These are phyloP conservation scores for Octomys mimax DNA, from an alignment of 2,797 vertebrate species.

Conservation along the genomic window DNA sequence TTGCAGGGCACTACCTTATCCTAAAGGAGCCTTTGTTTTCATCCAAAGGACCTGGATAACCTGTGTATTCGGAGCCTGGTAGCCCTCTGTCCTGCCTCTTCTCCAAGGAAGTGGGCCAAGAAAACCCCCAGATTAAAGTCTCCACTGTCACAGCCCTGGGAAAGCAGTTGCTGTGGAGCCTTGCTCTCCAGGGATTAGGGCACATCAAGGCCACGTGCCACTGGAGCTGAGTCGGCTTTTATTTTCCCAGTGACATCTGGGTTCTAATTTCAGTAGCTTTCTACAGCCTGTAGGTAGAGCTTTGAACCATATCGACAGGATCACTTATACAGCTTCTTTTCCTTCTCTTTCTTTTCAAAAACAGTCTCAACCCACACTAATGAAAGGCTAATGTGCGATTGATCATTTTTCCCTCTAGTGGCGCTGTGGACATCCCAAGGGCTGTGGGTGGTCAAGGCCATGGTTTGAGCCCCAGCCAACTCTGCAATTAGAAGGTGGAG, in stretches of 20 bases:
- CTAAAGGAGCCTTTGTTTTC: neutral
- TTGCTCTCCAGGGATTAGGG: neutral
- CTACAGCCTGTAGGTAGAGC: neutral
- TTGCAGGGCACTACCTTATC: neutral
- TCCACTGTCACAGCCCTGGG: neutral
- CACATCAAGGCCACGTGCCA: fast-evolving
- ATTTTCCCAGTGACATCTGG: neutral
- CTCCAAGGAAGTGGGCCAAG: too few species aligned
- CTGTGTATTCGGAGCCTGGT: neutral
- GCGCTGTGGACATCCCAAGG: conserved; percentile 75
- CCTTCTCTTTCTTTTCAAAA: conserved; percentile 1
- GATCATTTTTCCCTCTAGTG: conserved; percentile 69
- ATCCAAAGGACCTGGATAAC: neutral
- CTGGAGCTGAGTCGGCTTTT: fast-evolving
- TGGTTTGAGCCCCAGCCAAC: conserved; percentile 86
- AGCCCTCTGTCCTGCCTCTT: neutral
- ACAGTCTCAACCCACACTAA: conserved; percentile 77
- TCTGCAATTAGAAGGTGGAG: conserved; percentile 89
- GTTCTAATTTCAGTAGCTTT: neutral
- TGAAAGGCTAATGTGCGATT: conserved; percentile 83
- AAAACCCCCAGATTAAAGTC: neutral
- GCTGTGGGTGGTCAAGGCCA: conserved; percentile 80
- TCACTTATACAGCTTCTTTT: conserved; percentile 74
- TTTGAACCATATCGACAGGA: neutral
- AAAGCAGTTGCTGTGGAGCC: fast-evolving